Evolutionary conservation across 2,797 vertebrate species (phyloP).

Genomic region (Carcharodon carcharias): DNA sequence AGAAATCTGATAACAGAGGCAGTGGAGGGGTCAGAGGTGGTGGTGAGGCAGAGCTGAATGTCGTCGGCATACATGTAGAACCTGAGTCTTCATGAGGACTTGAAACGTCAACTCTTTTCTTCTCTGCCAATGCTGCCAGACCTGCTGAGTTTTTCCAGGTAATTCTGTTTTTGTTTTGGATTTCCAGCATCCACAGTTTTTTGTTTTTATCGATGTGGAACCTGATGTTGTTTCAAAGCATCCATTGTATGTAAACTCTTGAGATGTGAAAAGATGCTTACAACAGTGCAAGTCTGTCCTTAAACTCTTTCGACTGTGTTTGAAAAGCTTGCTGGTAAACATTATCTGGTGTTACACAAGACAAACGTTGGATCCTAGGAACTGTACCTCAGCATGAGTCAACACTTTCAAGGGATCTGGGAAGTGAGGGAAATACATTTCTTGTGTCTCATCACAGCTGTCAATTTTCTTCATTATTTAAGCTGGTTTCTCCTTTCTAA

Average conservation of each 20-base stretch:
- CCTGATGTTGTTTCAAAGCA: background rate
- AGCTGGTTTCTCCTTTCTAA: background rate
- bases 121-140: no score
- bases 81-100: no score
- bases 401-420: background rate
- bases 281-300: background rate
- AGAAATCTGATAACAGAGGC: background rate
- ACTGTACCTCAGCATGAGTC: background rate
- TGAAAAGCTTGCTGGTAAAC: background rate
- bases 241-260: background rate
- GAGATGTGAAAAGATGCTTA: background rate
- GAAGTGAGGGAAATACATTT: background rate
- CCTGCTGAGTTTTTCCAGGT: no score
- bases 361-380: background rate
- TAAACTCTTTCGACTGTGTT: background rate
- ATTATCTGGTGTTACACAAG: background rate
- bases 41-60: background rate
- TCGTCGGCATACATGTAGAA: background rate
- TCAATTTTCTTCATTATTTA: background rate
- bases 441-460: background rate
- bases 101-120: no score
- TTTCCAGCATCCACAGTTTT: no score
- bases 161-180: no score
- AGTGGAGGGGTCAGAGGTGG: background rate
- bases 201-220: no score